Conservation (phyloP, 1,140 invertebrate species). For the Cydia strobilella region DNA sequence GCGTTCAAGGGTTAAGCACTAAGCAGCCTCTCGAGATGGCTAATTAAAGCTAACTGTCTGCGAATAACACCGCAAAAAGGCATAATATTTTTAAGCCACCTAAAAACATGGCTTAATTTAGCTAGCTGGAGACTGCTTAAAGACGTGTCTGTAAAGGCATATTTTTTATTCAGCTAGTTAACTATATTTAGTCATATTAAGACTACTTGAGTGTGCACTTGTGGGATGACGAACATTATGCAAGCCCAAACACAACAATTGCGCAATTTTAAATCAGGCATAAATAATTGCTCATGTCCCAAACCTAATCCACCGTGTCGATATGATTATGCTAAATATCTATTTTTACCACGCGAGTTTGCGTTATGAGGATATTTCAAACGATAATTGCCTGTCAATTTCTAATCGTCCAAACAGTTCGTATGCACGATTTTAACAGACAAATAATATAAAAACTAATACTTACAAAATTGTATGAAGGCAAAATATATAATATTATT, state of each 20-base stretch:
- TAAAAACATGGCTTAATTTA: too few species aligned
- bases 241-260: not conserved
- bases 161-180: too few species aligned
- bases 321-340: conserved; percentile 4
- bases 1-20: too few species aligned
- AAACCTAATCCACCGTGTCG: conserved; percentile 7
- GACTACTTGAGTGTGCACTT: not conserved
- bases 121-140: too few species aligned
- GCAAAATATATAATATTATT: not conserved
- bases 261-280: not conserved
- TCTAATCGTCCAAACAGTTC: not conserved
- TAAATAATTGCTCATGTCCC: conserved; percentile 9
- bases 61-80: too few species aligned
- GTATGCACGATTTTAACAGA: not conserved
- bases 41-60: too few species aligned
- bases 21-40: too few species aligned
- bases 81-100: too few species aligned
- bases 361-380: conserved; percentile 14
- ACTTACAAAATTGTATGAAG: not conserved
- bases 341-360: conserved; percentile 12
- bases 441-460: not conserved
- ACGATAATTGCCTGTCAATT: conserved; percentile 2
- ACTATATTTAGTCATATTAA: too few species aligned
- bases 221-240: conserved; percentile 2
- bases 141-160: too few species aligned